These are phyloP conservation scores for Leucoma salicis DNA, from an alignment of 2,888 invertebrate species.

Conservation along the genomic window DNA sequence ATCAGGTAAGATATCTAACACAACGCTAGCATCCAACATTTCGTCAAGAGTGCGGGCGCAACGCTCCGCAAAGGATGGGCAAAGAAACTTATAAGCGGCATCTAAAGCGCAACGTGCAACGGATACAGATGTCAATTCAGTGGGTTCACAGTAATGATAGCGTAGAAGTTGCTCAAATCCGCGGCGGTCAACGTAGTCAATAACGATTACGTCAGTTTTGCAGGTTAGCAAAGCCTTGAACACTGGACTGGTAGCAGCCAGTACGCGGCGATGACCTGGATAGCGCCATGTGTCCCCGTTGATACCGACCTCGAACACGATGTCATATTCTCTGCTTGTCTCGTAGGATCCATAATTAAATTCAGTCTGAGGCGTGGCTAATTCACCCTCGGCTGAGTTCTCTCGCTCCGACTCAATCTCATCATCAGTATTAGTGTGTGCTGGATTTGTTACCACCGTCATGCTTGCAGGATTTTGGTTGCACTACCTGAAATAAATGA, in stretches of 20 bases:
- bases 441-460: constrained; percentile 77
- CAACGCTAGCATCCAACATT: constrained; percentile 84
- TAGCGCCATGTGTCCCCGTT: constrained; percentile 85
- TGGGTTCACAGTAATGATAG: constrained; percentile 84
- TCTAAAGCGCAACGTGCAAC: constrained; percentile 87
- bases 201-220: constrained; percentile 70
- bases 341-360: constrained; percentile 69
- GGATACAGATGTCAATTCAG: constrained; percentile 82
- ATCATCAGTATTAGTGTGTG: constrained; percentile 54
- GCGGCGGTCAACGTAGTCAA: constrained; percentile 84
- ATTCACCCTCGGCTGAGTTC: constrained; percentile 26
- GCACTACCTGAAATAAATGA: constrained; percentile 51
- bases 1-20: constrained; percentile 84
- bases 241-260: constrained; percentile 84
- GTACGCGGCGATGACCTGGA: constrained; percentile 85
- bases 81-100: constrained; percentile 88
- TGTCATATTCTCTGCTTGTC: constrained; percentile 81
- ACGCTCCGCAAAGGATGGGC: constrained; percentile 85
- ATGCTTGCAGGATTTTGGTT: constrained; percentile 43
- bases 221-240: constrained; percentile 81
- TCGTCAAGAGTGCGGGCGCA: constrained; percentile 86
- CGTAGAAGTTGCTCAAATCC: constrained; percentile 86
- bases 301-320: constrained; percentile 84
- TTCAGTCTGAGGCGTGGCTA: constrained; percentile 37
- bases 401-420: constrained; percentile 49